Percentiles rank a stretch among this genome's conserved stretches.
Conservation (phyloP, 1,140 invertebrate genomes). For the Pogonomyrmex californicus region DNA sequence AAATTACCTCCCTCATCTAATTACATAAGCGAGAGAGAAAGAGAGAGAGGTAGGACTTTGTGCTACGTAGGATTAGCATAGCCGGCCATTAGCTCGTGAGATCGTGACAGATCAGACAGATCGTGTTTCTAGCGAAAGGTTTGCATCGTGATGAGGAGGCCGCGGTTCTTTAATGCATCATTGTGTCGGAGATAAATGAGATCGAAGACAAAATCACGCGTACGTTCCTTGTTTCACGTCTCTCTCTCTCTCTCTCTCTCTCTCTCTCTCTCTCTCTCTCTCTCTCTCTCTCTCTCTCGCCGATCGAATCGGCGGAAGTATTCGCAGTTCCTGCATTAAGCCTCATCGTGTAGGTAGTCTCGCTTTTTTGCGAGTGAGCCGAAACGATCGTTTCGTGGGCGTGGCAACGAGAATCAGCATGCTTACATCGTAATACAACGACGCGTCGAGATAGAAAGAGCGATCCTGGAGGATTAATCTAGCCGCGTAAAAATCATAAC, state of each 20-base stretch:
- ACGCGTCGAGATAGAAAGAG: neutral
- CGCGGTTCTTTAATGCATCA: conserved; percentile 40
- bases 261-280: too few species aligned
- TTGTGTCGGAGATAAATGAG: conserved; percentile 17
- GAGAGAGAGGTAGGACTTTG: neutral
- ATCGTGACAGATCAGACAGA: conserved; percentile 60
- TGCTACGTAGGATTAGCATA: conserved; percentile 25
- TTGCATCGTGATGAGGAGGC: conserved; percentile 10
- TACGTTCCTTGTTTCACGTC: neutral
- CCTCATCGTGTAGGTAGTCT: conserved; percentile 4
- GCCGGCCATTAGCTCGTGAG: conserved; percentile 49
- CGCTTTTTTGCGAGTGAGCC: conserved; percentile 26
- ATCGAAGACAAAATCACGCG: conserved; percentile 31
- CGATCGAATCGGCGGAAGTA: neutral
- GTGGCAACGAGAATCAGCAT: conserved; percentile 46
- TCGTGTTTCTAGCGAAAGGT: conserved; percentile 48
- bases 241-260: neutral
- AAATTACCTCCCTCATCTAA: conserved; percentile 48
- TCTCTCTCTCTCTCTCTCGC: too few species aligned
- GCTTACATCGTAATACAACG: neutral
- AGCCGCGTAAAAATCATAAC: conserved; percentile 29
- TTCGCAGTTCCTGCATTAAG: conserved; percentile 35
- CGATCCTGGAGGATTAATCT: conserved; percentile 31
- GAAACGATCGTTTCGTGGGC: conserved; percentile 47
- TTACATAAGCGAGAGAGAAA: conserved; percentile 18